Evolutionary conservation across 2,888 invertebrate genomes (phyloP).

Genomic region (Apodemia duryi): DNA sequence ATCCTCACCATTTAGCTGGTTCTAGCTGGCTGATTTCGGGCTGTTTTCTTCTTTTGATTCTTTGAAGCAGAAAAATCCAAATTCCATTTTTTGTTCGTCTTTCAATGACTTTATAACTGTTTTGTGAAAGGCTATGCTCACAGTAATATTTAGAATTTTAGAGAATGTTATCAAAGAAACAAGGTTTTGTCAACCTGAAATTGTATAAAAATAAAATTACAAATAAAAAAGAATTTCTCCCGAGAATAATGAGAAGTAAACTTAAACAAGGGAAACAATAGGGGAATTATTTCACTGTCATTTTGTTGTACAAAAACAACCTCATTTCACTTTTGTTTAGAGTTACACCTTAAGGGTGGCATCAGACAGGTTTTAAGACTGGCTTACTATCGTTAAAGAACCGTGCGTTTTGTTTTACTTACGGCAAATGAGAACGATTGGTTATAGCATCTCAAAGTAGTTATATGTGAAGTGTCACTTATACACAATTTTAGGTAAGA

Average conservation of each 20-base stretch:
- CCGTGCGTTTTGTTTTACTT: no score
- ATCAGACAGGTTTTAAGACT: no score
- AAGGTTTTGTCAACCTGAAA: neutral
- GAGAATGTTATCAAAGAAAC: neutral
- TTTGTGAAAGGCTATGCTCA: neutral
- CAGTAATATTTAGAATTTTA: neutral
- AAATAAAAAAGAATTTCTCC: neutral
- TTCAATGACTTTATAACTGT: neutral
- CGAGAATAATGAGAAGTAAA: conserved; percentile 11
- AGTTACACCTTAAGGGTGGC: neutral
- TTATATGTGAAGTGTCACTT: no score
- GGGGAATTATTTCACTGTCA: conserved; percentile 1
- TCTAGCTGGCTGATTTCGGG: no score
- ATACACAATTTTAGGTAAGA: no score
- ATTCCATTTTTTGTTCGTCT: no score
- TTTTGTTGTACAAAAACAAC: neutral
- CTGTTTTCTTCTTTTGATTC: no score
- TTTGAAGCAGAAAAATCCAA: no score
- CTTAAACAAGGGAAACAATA: conserved; percentile 4
- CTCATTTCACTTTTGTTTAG: neutral
- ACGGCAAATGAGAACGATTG: no score
- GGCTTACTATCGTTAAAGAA: no score
- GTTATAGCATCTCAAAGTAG: no score
- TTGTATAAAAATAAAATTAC: neutral
- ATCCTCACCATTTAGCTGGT: no score